These are phyloP conservation scores for Netelia virgata DNA, from an alignment of 2,888 invertebrate species.

Conservation along the genomic window DNA sequence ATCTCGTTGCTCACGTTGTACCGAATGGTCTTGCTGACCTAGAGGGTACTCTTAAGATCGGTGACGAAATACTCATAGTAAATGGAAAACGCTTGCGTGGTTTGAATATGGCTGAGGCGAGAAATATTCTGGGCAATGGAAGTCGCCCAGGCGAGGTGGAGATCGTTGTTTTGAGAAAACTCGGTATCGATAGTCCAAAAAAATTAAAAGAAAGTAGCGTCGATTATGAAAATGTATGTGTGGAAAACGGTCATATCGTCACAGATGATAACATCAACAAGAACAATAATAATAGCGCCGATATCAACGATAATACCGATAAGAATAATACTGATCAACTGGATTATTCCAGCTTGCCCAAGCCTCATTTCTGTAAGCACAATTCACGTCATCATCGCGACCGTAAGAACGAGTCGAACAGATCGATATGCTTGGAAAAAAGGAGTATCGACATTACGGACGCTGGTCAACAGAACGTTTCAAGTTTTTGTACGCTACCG, in stretches of 20 bases:
- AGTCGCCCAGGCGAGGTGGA: conserved; percentile 88
- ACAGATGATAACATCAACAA: conserved; percentile 74
- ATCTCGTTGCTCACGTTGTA: conserved; percentile 90
- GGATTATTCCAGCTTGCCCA: conserved; percentile 82
- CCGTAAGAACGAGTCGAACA: conserved; percentile 76
- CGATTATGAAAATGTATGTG: conserved; percentile 88
- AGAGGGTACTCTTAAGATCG: conserved; percentile 89
- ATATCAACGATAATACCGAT: not conserved
- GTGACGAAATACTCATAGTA: conserved; percentile 91
- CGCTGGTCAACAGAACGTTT: conserved; percentile 83
- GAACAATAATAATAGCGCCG: conserved; percentile 24
- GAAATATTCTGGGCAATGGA: conserved; percentile 87
- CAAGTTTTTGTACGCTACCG: conserved; percentile 91
- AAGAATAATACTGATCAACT: not conserved
- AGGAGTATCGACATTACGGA: conserved; percentile 64
- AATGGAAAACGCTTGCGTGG: conserved; percentile 90
- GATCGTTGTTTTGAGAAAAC: conserved; percentile 88
- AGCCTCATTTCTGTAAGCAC: conserved; percentile 82
- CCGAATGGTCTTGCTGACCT: conserved; percentile 90
- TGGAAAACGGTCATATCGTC: conserved; percentile 85
- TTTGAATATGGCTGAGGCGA: conserved; percentile 88
- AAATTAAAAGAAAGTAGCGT: conserved; percentile 89
- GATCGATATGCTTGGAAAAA: conserved; percentile 78
- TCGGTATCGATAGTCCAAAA: conserved; percentile 78
- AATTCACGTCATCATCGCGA: conserved; percentile 76